These are phyloP conservation scores for Dermolepida albohirtum DNA, from an alignment of 2,888 invertebrate species.

Conservation along the genomic window DNA sequence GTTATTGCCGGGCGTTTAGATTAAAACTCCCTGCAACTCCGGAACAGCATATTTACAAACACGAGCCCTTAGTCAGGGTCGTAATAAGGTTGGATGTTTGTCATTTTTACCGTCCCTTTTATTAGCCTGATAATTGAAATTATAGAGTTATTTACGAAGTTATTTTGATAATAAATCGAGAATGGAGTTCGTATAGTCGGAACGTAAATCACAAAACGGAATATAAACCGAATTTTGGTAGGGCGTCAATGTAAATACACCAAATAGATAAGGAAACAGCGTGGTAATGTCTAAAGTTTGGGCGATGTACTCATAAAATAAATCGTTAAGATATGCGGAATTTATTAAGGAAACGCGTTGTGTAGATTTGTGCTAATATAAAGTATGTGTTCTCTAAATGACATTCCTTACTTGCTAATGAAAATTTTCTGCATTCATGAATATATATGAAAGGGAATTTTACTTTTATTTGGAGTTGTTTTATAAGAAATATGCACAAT, in stretches of 20 bases:
- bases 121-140: conserved; percentile 8
- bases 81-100: not conserved
- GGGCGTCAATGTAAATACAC: not conserved
- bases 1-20: conserved; percentile 15
- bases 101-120: conserved; percentile 12
- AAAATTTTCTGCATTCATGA: too few species aligned
- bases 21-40: conserved; percentile 3
- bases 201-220: conserved; percentile 3
- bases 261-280: conserved; percentile 4
- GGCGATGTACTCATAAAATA: not conserved
- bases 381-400: too few species aligned
- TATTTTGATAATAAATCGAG: conserved; percentile 8
- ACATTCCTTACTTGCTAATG: too few species aligned
- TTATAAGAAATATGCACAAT: too few species aligned
- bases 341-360: too few species aligned
- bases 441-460: too few species aligned
- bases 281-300: conserved; percentile 9
- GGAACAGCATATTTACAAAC: too few species aligned
- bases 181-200: too few species aligned
- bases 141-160: conserved; percentile 6
- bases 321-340: too few species aligned
- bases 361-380: too few species aligned
- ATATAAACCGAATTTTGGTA: not conserved
- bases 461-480: too few species aligned
- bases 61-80: too few species aligned